phyloP scores from a whole-genome alignment of 2,888 invertebrate species.

The Seira musarum region DNA sequence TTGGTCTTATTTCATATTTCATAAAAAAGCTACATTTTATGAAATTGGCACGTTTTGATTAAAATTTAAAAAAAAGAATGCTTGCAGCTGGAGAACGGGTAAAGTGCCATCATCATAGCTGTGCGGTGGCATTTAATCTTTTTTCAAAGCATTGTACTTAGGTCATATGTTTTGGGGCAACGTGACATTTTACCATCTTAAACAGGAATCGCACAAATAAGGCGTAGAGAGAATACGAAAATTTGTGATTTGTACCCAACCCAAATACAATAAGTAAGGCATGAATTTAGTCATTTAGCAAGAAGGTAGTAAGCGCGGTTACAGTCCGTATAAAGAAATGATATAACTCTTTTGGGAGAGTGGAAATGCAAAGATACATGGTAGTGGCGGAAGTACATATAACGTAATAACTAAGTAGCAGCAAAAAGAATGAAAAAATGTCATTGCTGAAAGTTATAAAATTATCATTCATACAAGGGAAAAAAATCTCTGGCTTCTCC shows the following conservation, averaged over 20 bases:
- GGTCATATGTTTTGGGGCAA: neutral
- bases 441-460: slow-evolving; percentile 56
- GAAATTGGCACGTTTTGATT: too few relatives aligned
- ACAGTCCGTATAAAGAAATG: slow-evolving; percentile 10
- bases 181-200: neutral
- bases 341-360: slow-evolving; percentile 32
- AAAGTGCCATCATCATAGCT: too few relatives aligned
- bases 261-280: neutral
- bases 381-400: neutral
- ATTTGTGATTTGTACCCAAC: slow-evolving; percentile 37
- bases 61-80: too few relatives aligned
- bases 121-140: neutral
- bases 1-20: too few relatives aligned
- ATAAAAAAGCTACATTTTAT: too few relatives aligned
- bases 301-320: too few relatives aligned
- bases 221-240: slow-evolving; percentile 4
- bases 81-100: too few relatives aligned
- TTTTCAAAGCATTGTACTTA: too few relatives aligned
- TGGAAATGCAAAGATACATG: slow-evolving; percentile 28
- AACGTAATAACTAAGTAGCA: neutral
- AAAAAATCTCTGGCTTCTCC: slow-evolving; percentile 40
- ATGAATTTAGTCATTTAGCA: too few relatives aligned
- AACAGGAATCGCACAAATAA: neutral
- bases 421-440: slow-evolving; percentile 43
- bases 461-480: slow-evolving; percentile 39